Evolutionary conservation across 2,113 vertebrate species (phyloP).

Genomic region (Heptranchias perlo): DNA sequence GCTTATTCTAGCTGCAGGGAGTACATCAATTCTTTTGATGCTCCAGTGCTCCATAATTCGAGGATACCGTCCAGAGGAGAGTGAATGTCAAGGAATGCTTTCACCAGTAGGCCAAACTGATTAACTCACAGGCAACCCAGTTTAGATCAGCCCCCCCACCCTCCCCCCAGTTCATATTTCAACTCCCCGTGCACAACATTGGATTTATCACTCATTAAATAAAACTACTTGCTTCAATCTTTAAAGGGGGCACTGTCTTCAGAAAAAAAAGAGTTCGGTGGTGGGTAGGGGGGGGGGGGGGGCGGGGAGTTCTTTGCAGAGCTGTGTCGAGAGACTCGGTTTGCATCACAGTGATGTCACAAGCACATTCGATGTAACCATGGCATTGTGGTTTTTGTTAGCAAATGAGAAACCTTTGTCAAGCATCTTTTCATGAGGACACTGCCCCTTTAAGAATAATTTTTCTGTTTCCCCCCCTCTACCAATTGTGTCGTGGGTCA

Average conservation of each 20-base stretch:
- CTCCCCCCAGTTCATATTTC: neutral
- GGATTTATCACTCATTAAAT: neutral
- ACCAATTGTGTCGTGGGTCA: neutral
- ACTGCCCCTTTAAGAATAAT: neutral
- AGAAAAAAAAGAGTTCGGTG: neutral
- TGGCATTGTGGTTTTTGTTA: neutral
- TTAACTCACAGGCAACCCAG: neutral
- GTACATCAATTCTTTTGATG: neutral
- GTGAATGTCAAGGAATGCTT: neutral
- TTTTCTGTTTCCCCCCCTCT: neutral
- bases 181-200: neutral
- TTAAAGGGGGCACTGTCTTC: neutral
- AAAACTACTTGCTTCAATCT: neutral
- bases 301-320: neutral
- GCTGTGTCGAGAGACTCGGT: neutral
- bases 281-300: neutral
- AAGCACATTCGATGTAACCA: neutral
- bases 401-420: neutral
- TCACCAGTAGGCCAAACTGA: neutral
- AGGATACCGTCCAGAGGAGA: neutral
- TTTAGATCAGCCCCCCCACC: neutral
- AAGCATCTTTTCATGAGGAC: slow-evolving; percentile 4
- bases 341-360: neutral
- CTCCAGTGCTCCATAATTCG: neutral
- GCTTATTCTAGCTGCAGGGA: neutral